Base-by-base conservation (phyloP, 1,140 invertebrate genomes). In the Drosophila ironensis region DNA sequence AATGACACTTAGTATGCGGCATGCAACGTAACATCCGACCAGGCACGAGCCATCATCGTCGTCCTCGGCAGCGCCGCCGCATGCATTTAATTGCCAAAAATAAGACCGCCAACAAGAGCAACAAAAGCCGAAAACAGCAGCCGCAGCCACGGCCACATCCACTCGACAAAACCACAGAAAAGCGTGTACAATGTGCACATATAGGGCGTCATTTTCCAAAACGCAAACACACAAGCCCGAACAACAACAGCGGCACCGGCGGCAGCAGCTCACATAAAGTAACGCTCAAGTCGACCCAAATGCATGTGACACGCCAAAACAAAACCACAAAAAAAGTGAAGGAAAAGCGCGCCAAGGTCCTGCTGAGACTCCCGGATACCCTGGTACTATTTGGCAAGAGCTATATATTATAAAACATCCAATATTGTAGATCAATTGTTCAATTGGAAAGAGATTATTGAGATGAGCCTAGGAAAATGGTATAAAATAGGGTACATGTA, bases 41-140 rank as follows among this genome's bases (percentile, higher is more conserved):
- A 81, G 72, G 74, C 77, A 86, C 80, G 80, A 86, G 80, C 67
- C 80, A 73, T 63, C 77, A 57, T 60, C 81, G 42, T 72, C 67
- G 35, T 66, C 70, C 37, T 72, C 80, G 81, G 67, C 80, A 80
- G 75, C 71, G 82, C 77, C 80, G 80, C 86, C 80, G 80, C 76
- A 86, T 88, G 87, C 81, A 88, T 87, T 88, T 88, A 88, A 88
- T 88, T 88, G 86, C 86, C 87, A 88, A 88, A 88, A 87, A 81
- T 87, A 87, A 87, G 77, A 84, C 77, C 68, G 38, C 57, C 53
- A 68, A 66, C 54, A 44, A 44, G 16, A 33, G 45, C 40, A 48
- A 52, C 24, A 35, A 44, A 28, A 41, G 12, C 25, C 48, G 41
- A 33, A 38, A 52, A 37, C 24, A 47, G 37, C 40, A 46, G 48